Base-by-base conservation (phyloP, 2,797 vertebrate genomes). In the Gastrophryne carolinensis region DNA sequence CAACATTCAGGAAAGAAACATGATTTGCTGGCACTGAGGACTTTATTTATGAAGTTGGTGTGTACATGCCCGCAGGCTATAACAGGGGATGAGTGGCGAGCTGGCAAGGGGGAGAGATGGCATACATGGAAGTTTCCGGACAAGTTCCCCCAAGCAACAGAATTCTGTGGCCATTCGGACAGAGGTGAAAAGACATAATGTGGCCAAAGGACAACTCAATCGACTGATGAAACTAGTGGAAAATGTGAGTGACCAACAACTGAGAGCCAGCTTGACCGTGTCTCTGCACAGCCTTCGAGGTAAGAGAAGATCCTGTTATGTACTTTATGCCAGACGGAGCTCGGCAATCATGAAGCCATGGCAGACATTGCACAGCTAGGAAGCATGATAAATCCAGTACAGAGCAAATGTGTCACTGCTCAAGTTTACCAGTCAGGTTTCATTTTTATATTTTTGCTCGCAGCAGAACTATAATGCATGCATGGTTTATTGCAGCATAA, bases 161-260 rank as follows among this genome's bases (percentile, higher is more conserved):
- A 84, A 84, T 81, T 88, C 90, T 32, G 85, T 82, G 56, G 89
- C 92, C 41, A 92, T 96, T 65, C 91, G 89, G 80, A 87, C 91
- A n/a, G 95, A 97, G 87, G 86, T 96, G 64, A 93, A 85, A 82
- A 86, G 93, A 79, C 86, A 95, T 26, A 92, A 92, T 7, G 87
- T 87, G 21, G 85, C 94, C 53, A 91, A 94, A 84, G 89, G 79
- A n/a, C 87, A 88, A 34, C 80, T 95, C 66, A 89, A 71, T 81
- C 90, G 86, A 81, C 88, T 96, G 47, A 87, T 78, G 72, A 94
- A 90, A 78, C 91, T 96, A 84, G 81, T 92, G 75, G 93, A 93
- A 32, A 87, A 87, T 64, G 91, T 96, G 3, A 60, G 47, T 0
- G 87, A 96, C 75, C 87, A 82, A 4, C 89, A 90, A 77, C 91